Evolutionary conservation across 2,113 vertebrate genomes (phyloP).

Genomic region (Perca schrenkii): DNA sequence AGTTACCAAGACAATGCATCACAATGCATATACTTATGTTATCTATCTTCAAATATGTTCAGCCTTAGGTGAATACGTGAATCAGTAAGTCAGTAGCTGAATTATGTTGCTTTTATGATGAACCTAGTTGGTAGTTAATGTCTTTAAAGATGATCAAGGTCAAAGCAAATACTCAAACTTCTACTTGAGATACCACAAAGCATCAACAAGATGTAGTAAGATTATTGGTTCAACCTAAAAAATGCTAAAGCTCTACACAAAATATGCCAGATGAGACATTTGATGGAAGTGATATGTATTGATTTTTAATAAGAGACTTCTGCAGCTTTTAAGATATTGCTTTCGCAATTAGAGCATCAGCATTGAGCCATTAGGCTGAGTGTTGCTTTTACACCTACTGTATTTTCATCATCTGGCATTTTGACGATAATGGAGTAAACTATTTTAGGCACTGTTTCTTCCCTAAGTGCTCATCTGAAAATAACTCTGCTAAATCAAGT

Average conservation of each 20-base stretch:
- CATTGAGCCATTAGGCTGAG: constrained; percentile 66
- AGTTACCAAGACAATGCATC: not conserved
- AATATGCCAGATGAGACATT: constrained; percentile 63
- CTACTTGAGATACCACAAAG: not conserved
- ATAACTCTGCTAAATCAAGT: constrained; percentile 7
- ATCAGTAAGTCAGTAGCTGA: not conserved
- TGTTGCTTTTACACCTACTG: constrained; percentile 62
- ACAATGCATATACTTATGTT: not conserved
- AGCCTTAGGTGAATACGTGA: constrained; percentile 9
- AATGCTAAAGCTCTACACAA: constrained; percentile 22
- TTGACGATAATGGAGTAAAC: constrained; percentile 63
- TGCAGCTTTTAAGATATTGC: constrained; percentile 84
- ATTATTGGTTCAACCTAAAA: not conserved
- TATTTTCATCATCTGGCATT: constrained; percentile 68
- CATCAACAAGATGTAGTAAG: not conserved
- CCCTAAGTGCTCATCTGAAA: constrained; percentile 12
- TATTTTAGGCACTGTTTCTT: constrained; percentile 20
- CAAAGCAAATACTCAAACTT: not conserved
- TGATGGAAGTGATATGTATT: constrained; percentile 74
- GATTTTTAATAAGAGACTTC: constrained; percentile 78
- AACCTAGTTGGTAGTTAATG: not conserved
- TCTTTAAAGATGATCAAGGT: not conserved
- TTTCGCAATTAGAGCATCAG: constrained; percentile 80
- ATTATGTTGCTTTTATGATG: not conserved
- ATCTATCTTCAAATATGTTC: constrained; percentile 1